Base-by-base conservation (phyloP, 2,888 invertebrate genomes). In the Zaprionus bogoriensis region DNA sequence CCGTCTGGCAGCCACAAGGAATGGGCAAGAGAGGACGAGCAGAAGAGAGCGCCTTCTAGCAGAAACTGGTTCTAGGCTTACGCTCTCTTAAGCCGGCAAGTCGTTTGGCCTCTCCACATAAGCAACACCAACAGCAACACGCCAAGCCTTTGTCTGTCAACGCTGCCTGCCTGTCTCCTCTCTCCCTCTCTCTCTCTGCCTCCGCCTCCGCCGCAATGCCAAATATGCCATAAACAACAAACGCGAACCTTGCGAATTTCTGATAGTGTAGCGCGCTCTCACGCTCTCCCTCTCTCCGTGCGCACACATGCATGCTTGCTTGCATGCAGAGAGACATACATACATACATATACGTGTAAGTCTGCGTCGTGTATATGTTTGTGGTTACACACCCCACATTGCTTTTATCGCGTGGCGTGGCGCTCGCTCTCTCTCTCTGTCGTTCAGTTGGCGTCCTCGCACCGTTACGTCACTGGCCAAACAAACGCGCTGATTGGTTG, bases 391-490 rank as follows among this genome's bases (percentile, higher is more conserved):
- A 55, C 53, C 61, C 75, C 67, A 67, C 55, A 71, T 62, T 71
- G 72, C 41, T 58, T 51, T 63, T 65, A 76, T 82, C 67, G 77
- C 72, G 74, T 74, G 54, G 54, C 39, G 41, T 27, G 71, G 46
- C 52, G 52, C 52, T 54, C 55, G 30, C 20, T 27, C 27, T 27
- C 36, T 14, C 60, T 47, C 44, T 22, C 39, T 10, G n/a, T 10
- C 14, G 12, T 22, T 17, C 38, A 4, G 52, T 57, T 55, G 67
- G 63, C 77, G 80, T 74, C 71, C 72, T 53, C 70, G 48, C 62
- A 65, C 61, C 74, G 82, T 90, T 89, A 90, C 89, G 89, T 89
- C 90, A 89, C 74, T 81, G 75, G 77, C 76, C 74, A 86, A 85
- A 78, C 84, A 79, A 77, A 76, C 68, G 47, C 77, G 79, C 80